Evolutionary conservation across 2,888 invertebrate genomes (phyloP), one percentile per base, ranked within the genome.

Genomic region (Acholoe squamosa): DNA sequence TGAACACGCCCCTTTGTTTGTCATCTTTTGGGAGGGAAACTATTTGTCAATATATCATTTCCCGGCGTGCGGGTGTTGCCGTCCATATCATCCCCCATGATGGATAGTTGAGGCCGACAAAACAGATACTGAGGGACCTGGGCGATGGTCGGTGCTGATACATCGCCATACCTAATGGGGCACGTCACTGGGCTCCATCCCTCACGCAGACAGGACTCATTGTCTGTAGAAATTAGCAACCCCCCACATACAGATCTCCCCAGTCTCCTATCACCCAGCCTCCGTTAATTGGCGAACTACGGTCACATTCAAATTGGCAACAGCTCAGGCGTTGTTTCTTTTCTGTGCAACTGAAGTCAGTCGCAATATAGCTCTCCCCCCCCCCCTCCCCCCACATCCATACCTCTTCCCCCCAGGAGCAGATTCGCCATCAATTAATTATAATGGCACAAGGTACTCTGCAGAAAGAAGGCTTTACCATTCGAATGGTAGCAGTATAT

Each of bases 11-110:
- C 25, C 71, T 71, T 71, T 71, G 71, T 71, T 71, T 71, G 71
- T 71, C 71, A 28, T 71, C 71, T 71, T 71, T 71, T 71, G 5
- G 28, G 31, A n/a, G 31, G 71, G 25, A 28, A 25, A 71, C 71
- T 71, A 71, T 71, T 71, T 5, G 71, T 71, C 71, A 71, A 71
- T 71, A 71, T 71, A 71, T 71, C 71, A 71, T 71, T 71, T 43
- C 71, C 14, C 28, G 31, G 14, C 28, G 71, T 25, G 25, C 31
- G 71, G 71, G 71, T 71, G 71, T 71, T 16, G 31, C 71, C 31
- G 31, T 25, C 71, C 71, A 28, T 31, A 71, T 71, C 28, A 71
- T 71, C 71, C 31, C 0, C 28, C 14, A 28, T 5, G 71, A 71
- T 71, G 71, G 71, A 71, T 71, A 71, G 71, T 25, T 71, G 28